These are phyloP conservation scores for Pionites leucogaster DNA, from an alignment of 2,113 vertebrate species.

Conservation along the genomic window DNA sequence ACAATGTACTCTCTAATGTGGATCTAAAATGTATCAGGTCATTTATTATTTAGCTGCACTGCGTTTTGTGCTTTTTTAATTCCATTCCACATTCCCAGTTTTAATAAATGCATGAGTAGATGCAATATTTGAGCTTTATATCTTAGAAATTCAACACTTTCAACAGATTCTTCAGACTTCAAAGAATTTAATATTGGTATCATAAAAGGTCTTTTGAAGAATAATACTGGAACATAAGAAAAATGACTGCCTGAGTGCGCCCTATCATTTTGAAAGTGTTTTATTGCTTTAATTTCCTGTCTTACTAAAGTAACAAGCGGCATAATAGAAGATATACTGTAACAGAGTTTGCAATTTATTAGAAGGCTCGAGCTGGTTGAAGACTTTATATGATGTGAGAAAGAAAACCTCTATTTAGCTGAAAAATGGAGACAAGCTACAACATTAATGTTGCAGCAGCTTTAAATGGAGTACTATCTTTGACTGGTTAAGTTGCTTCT, in stretches of 20 bases:
- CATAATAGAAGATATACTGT: slow-evolving; percentile 80
- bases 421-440: slow-evolving; percentile 69
- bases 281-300: slow-evolving; percentile 87
- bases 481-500: slow-evolving; percentile 57
- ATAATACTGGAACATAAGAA: slow-evolving; percentile 78
- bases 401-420: slow-evolving; percentile 73
- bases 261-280: slow-evolving; percentile 79
- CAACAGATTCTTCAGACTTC: slow-evolving; percentile 78
- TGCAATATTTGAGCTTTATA: slow-evolving; percentile 73
- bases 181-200: slow-evolving; percentile 80
- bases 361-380: slow-evolving; percentile 65
- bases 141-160: slow-evolving; percentile 76
- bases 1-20: slow-evolving; percentile 70
- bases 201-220: slow-evolving; percentile 82
- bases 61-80: slow-evolving; percentile 63
- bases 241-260: slow-evolving; percentile 76
- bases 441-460: slow-evolving; percentile 59
- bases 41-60: slow-evolving; percentile 77
- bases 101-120: slow-evolving; percentile 79
- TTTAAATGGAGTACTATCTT: slow-evolving; percentile 48
- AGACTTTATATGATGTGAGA: slow-evolving; percentile 74
- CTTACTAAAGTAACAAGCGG: slow-evolving; percentile 80
- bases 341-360: slow-evolving; percentile 78
- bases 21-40: slow-evolving; percentile 72
- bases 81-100: slow-evolving; percentile 63